phyloP scores from a whole-genome alignment of 2,888 invertebrate genomes.

The Drosophila robusta region DNA sequence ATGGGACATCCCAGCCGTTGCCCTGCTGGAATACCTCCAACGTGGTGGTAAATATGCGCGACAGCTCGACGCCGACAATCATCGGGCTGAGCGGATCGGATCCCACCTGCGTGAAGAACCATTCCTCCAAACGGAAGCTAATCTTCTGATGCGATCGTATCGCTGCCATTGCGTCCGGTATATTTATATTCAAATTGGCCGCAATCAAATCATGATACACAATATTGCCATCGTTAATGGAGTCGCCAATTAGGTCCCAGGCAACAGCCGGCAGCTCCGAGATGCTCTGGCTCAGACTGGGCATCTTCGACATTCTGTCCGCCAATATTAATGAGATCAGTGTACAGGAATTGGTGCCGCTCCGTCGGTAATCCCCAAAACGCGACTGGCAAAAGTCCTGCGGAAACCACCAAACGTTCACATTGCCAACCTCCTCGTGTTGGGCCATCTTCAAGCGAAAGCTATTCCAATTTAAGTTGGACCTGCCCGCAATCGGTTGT shows the following conservation, averaged over 20 bases:
- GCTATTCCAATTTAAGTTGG: too few relatives aligned
- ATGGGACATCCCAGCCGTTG: conserved; percentile 10
- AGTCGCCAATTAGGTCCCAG: conserved; percentile 85
- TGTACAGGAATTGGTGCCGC: conserved; percentile 88
- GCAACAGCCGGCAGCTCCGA: conserved; percentile 76
- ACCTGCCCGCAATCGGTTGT: too few relatives aligned
- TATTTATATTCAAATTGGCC: conserved; percentile 85
- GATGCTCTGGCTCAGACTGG: conserved; percentile 37
- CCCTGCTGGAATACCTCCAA: conserved; percentile 57
- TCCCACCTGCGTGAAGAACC: conserved; percentile 77
- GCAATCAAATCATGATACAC: conserved; percentile 85
- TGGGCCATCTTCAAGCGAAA: conserved; percentile 55
- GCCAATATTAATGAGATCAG: conserved; percentile 87
- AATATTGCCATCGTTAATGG: conserved; percentile 87
- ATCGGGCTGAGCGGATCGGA: conserved; percentile 53
- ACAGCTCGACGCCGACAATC: conserved; percentile 55
- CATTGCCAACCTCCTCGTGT: conserved; percentile 67
- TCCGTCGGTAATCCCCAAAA: conserved; percentile 85
- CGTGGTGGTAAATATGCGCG: conserved; percentile 60
- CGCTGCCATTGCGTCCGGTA: conserved; percentile 86
- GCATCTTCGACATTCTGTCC: conserved; percentile 80
- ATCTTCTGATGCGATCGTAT: conserved; percentile 76
- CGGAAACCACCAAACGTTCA: conserved; percentile 86
- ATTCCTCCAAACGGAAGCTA: conserved; percentile 71
- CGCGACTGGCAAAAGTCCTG: conserved; percentile 87